A percentile compares a stretch with the other conserved stretches of the same genome.
phyloP scores from a whole-genome alignment of 2,888 invertebrate genomes.

The Oconnorella tubifera region DNA sequence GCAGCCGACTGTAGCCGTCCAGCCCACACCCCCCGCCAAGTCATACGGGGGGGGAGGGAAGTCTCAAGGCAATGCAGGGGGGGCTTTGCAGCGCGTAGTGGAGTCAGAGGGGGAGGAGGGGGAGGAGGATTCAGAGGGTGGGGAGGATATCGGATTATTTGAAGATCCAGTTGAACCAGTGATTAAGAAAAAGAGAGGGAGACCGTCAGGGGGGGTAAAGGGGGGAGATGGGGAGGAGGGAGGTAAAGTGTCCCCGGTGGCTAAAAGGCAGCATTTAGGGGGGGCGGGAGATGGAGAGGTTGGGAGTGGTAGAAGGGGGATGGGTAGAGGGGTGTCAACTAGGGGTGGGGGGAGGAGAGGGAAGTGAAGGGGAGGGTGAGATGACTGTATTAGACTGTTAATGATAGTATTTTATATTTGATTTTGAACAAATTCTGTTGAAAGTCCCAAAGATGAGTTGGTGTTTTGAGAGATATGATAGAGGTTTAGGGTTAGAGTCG shows the following conservation, averaged over 20 bases:
- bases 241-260: background rate
- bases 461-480: background rate
- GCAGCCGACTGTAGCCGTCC: too few relatives aligned
- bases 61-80: too few relatives aligned
- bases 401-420: too few relatives aligned
- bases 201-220: background rate
- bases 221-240: background rate
- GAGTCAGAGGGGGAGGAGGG: conserved; percentile 33
- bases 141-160: conserved; percentile 9
- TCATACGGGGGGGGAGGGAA: too few relatives aligned
- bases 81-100: too few relatives aligned
- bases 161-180: conserved; percentile 11
- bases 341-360: background rate
- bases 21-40: too few relatives aligned
- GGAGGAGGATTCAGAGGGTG: background rate
- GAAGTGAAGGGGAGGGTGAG: background rate
- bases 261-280: background rate
- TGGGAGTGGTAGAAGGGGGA: background rate
- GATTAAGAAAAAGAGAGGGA: background rate
- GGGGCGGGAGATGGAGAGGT: background rate
- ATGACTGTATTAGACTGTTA: too few relatives aligned
- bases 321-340: background rate
- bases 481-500: background rate
- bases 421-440: too few relatives aligned
- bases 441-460: background rate